These are phyloP conservation scores for Eueremaeus valkanovi DNA, from an alignment of 2,888 invertebrate genomes.

Conservation along the genomic window DNA sequence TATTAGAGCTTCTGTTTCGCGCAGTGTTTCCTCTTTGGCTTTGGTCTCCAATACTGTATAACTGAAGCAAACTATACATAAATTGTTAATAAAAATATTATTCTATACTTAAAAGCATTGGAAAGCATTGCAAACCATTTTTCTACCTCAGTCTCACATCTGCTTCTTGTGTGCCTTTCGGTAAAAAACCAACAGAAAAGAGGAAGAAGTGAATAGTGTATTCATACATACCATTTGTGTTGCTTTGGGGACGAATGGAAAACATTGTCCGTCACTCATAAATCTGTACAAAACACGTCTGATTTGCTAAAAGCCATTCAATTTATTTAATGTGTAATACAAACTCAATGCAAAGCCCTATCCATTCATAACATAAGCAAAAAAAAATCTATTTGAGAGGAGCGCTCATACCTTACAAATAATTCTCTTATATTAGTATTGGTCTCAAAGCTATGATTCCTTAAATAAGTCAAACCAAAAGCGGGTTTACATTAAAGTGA, in stretches of 20 bases:
- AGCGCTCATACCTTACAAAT: neutral
- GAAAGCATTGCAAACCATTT: neutral
- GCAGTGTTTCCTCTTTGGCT: too few species aligned
- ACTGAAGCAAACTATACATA: neutral
- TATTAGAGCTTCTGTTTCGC: neutral
- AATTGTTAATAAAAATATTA: neutral
- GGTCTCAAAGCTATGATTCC: neutral
- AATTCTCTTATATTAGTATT: constrained; percentile 24
- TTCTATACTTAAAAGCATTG: neutral
- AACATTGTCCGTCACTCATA: constrained; percentile 21
- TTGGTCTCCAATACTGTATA: neutral
- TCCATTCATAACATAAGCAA: too few species aligned
- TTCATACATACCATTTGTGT: neutral
- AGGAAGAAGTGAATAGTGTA: neutral
- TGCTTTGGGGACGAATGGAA: neutral
- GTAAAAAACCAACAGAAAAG: neutral
- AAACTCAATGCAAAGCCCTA: neutral
- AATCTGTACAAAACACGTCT: constrained; percentile 18
- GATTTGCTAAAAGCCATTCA: constrained; percentile 21
- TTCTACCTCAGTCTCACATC: neutral
- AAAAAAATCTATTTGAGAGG: neutral
- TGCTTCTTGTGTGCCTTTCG: constrained; percentile 20
- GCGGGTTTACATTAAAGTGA: neutral
- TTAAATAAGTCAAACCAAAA: neutral
- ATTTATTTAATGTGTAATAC: neutral